Base-by-base conservation (phyloP, 1,140 invertebrate species). In the Hylyphantes graminicola region DNA sequence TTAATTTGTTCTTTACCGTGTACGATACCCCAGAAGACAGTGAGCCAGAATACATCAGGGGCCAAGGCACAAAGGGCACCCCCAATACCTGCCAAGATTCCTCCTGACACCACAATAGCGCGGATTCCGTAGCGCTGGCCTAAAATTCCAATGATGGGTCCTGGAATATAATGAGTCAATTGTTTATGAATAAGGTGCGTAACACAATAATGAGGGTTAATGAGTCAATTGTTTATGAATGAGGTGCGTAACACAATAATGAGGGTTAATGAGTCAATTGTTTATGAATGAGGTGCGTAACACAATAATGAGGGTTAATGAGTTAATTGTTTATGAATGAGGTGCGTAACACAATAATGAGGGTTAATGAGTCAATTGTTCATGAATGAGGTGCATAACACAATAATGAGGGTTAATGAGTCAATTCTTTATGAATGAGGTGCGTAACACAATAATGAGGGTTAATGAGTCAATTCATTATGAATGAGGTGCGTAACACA, bases 41-140 rank as follows among this genome's bases (percentile, higher is more conserved):
- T 77, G 8, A 77, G 48, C 75, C 75, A 77, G 48, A 77, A 64
- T 8, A 64, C 61, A 65, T 77, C 53, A 8, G 75, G 75, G 7
- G 75, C 59, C 13, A 77, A 10, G 13, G 21, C 59, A 7, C 75
- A 77, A 13, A 77, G 54, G 53, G 35, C 12, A 21, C 59, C 59
- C 2, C 75, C 75, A 50, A 77, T 8, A 5, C 59, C 75, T 1
- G 75, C 59, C 17, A 77, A 13, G 0, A 77, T 15, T 17, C 75
- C 75, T 8, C 75, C 75, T 17, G 15, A 21, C 35, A 77, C 17
- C 7, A 54, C 53, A 0, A 54, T 65, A 3, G 59, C 61, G 11
- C 75, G 57, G 12, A 77, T 77, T 1, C 61, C 59, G 53, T 50
- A 77, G 0, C 53, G 57, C 13, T 64, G 50, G 5, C 75, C 75